phyloP scores from a whole-genome alignment of 2,797 vertebrate genomes.

The Sebastes ruberrimus region DNA sequence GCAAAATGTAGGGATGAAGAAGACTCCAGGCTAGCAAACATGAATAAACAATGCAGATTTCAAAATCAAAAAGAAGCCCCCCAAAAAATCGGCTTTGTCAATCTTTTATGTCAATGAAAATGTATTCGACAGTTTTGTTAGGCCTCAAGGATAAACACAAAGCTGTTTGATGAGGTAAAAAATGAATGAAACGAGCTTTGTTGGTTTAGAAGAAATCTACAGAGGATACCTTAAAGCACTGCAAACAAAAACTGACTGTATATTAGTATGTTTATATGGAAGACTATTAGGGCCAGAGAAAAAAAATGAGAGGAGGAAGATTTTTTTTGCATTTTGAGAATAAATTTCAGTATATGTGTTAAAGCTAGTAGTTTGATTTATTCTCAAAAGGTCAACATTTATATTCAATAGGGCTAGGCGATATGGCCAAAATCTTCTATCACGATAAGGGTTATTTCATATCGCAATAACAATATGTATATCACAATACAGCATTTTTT shows the following conservation, averaged over 20 bases:
- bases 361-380: no score
- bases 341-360: no score
- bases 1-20: neutral
- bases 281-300: no score
- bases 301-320: no score
- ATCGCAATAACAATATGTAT: no score
- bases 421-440: no score
- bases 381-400: no score
- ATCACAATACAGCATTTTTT: no score
- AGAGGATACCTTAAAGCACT: neutral
- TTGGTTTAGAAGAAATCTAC: neutral
- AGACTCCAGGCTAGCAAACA: neutral
- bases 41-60: neutral
- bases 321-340: no score
- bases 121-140: neutral
- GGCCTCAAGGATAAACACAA: no score
- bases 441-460: no score
- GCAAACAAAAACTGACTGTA: neutral
- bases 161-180: neutral
- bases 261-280: neutral
- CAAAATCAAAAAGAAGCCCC: neutral
- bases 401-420: no score
- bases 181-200: neutral
- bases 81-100: neutral
- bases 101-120: neutral